Base-by-base conservation (phyloP, 2,113 vertebrate genomes). In the Leucopternis melanops region DNA sequence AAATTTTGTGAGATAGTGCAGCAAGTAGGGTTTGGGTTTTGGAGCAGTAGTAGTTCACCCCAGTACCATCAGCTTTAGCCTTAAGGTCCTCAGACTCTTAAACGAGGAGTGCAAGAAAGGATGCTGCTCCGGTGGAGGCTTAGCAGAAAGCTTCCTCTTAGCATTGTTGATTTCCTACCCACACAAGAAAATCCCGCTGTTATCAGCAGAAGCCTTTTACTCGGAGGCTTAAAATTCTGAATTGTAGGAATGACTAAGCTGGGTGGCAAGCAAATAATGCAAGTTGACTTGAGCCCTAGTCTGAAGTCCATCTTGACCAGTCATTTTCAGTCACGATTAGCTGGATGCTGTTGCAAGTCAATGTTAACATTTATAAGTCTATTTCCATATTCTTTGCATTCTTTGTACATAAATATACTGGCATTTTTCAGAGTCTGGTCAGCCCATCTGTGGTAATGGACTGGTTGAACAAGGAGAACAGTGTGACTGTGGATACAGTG, bases 361-460 rank as follows among this genome's bases (percentile, higher is more conserved):
- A 1, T 52, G 18, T 65, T 63, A 63, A 40, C 1, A 5, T 91
- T 80, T 71, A 0, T 57, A 42, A 63, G 34, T 66, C 38, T 78
- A 13, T 86, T 81, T 86, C 50, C 19, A 5, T 88, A 3, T 81
- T 74, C 57, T 74, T 77, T 92, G 16, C 82, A 57, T 55, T 71
- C 55, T 84, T 82, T 72, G 13, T 86, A 44, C 52, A 49, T 85
- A 74, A 78, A 86, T 57, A 34, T 50, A 27, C 25, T 82, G 72
- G 5, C 32, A 34, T 86, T 94, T 97, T 96, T n/a, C 96, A 99
- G 99, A 99, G 95, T 99, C 99, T 81, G 99, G 99, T 57, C 99
- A 99, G 90, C 99, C 99, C 50, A 99, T 99, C 93, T 99, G 99
- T 97, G 99, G 99, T 40, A 99, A 99, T 65, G 99, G 99, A 38